These are phyloP conservation scores for Himalopsyche japonica DNA, from an alignment of 2,888 invertebrate species.

Conservation along the genomic window DNA sequence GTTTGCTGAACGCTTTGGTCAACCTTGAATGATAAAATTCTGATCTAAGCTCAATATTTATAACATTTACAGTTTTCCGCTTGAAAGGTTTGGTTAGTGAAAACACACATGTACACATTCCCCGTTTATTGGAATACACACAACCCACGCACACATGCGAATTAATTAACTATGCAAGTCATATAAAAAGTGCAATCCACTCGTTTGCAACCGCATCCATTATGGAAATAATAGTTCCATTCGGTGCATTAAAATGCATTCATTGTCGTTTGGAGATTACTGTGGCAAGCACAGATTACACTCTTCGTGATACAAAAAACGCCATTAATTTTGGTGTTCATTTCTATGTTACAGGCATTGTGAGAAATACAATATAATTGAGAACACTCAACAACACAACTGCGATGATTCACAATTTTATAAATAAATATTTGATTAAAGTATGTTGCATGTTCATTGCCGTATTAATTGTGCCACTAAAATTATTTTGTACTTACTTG, in stretches of 20 bases:
- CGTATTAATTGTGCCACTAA: too few relatives aligned
- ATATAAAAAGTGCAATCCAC: conserved; percentile 18
- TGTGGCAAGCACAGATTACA: conserved; percentile 16
- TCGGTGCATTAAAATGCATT: conserved; percentile 3
- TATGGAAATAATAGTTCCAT: conserved; percentile 4
- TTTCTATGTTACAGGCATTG: background rate
- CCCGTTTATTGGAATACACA: conserved; percentile 4
- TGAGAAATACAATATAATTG: background rate
- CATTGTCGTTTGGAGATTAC: conserved; percentile 25
- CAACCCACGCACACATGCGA: conserved; percentile 39
- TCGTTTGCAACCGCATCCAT: conserved; percentile 17
- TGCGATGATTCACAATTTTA: too few relatives aligned
- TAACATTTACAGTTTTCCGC: conserved; percentile 62
- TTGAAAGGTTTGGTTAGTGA: conserved; percentile 49
- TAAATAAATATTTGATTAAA: too few relatives aligned
- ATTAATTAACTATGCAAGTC: conserved; percentile 35
- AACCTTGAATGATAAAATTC: conserved; percentile 56
- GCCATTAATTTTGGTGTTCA: background rate
- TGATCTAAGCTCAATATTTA: conserved; percentile 55
- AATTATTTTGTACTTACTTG: too few relatives aligned
- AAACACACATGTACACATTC: conserved; percentile 16
- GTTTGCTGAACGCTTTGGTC: conserved; percentile 45
- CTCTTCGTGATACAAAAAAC: background rate
- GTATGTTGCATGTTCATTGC: too few relatives aligned
- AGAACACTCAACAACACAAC: too few relatives aligned